These are phyloP conservation scores for Rhea pennata DNA, from an alignment of 2,113 vertebrate species.

Conservation along the genomic window DNA sequence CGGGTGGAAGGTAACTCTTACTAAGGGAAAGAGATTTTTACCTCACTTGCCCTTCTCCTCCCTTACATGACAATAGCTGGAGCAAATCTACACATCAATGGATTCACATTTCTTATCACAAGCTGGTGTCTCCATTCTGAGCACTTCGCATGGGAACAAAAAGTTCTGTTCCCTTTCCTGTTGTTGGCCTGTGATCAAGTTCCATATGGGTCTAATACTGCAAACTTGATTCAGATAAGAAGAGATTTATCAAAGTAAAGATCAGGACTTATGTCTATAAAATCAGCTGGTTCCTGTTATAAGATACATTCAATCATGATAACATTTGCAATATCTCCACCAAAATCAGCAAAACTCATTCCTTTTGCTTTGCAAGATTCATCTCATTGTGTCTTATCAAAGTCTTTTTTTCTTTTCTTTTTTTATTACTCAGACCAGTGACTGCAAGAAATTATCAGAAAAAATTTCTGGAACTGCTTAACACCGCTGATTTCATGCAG, in stretches of 20 bases:
- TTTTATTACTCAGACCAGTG: neutral
- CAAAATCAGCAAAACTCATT: constrained; percentile 60
- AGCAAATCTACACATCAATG: constrained; percentile 29
- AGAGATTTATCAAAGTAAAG: constrained; percentile 57
- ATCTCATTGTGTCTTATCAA: constrained; percentile 37
- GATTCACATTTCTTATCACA: constrained; percentile 43
- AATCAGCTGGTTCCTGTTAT: constrained; percentile 67
- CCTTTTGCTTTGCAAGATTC: constrained; percentile 27
- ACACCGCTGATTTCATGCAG: constrained; percentile 35
- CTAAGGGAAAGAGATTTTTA: neutral
- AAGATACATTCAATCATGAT: constrained; percentile 57
- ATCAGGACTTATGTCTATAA: constrained; percentile 52
- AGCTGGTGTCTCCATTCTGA: constrained; percentile 24
- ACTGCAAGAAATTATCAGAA: constrained; percentile 47
- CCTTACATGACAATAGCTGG: neutral
- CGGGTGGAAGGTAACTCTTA: neutral
- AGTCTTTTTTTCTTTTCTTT: neutral
- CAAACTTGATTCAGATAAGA: constrained; percentile 48
- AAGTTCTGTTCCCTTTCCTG: neutral
- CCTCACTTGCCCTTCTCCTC: constrained; percentile 41
- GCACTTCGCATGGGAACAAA: neutral
- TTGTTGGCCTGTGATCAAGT: constrained; percentile 29
- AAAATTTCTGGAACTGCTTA: constrained; percentile 36
- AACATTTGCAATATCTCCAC: constrained; percentile 58
- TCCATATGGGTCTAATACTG: constrained; percentile 63